Percentiles rank a stretch among this genome's conserved stretches.
Evolutionary conservation across 1,140 invertebrate species (phyloP).

Genomic region (Zaprionus africanus): DNA sequence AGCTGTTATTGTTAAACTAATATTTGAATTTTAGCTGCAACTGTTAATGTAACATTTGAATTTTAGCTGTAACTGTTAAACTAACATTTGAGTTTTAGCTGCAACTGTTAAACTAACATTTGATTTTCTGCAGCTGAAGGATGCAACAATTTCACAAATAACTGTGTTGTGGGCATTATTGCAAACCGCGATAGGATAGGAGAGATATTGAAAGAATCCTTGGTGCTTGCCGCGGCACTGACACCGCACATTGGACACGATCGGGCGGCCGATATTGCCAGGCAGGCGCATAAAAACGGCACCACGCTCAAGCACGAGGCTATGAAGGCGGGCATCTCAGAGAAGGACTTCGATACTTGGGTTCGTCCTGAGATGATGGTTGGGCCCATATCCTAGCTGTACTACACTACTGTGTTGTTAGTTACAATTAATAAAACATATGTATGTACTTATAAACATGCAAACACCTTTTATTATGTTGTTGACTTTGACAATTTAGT

Average conservation of each 20-base stretch:
- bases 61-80: too few relatives aligned
- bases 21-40: too few relatives aligned
- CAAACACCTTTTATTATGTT: neutral
- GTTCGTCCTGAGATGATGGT: slow-evolving; percentile 97
- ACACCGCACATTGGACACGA: slow-evolving; percentile 99
- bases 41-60: too few relatives aligned
- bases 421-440: neutral
- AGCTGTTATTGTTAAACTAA: too few relatives aligned
- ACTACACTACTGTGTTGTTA: slow-evolving; percentile 85
- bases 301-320: slow-evolving; percentile 95
- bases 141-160: slow-evolving; percentile 92
- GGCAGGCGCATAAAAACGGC: slow-evolving; percentile 97
- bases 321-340: slow-evolving; percentile 93
- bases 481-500: neutral
- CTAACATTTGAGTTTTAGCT: too few relatives aligned
- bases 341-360: slow-evolving; percentile 96
- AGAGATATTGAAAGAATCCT: slow-evolving; percentile 95
- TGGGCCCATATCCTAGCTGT: slow-evolving; percentile 84
- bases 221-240: slow-evolving; percentile 99
- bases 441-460: neutral
- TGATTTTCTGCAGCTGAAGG: slow-evolving; percentile 87
- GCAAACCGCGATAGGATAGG: slow-evolving; percentile 93
- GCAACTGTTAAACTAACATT: neutral
- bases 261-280: slow-evolving; percentile 97
- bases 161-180: slow-evolving; percentile 96